phyloP scores from a whole-genome alignment of 1,140 invertebrate species.

The Idris sp. region DNA sequence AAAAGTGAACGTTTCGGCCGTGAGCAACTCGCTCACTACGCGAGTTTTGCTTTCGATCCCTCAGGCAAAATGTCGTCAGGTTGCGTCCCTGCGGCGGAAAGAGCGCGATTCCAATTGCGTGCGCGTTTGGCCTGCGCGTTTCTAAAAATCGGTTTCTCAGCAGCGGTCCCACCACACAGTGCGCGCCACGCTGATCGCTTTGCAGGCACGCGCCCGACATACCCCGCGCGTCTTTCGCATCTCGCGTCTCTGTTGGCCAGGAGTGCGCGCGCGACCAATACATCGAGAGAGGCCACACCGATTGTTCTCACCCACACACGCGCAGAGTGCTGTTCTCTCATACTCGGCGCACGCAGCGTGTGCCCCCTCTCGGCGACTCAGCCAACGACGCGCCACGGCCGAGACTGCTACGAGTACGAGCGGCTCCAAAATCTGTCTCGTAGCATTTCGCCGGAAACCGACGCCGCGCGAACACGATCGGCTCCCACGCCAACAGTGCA shows the following conservation, averaged over 20 bases:
- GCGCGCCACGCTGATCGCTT: conserved; percentile 48
- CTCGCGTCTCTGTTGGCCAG: conserved; percentile 14
- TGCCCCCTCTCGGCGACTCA: conserved; percentile 62
- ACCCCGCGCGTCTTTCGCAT: conserved; percentile 5
- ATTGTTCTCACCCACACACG: conserved; percentile 6
- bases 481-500: conserved; percentile 57
- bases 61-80: too few relatives aligned
- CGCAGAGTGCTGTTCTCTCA: too few relatives aligned
- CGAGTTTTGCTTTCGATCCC: too few relatives aligned
- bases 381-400: conserved; percentile 75
- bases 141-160: conserved; percentile 23
- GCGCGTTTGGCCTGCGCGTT: conserved; percentile 21
- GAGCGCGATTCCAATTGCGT: conserved; percentile 20
- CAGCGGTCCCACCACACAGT: conserved; percentile 28
- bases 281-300: not conserved
- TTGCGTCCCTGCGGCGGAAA: not conserved
- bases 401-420: too few relatives aligned
- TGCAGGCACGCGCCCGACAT: conserved; percentile 45
- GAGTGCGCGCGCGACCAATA: conserved; percentile 2
- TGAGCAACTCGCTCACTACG: too few relatives aligned
- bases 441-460: conserved; percentile 77
- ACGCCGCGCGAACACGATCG: conserved; percentile 74
- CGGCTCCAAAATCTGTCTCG: too few relatives aligned
- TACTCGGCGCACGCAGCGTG: conserved; percentile 5
- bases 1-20: too few relatives aligned